phyloP scores from a whole-genome alignment of 2,797 vertebrate species.

The Darevskia nairensis region DNA sequence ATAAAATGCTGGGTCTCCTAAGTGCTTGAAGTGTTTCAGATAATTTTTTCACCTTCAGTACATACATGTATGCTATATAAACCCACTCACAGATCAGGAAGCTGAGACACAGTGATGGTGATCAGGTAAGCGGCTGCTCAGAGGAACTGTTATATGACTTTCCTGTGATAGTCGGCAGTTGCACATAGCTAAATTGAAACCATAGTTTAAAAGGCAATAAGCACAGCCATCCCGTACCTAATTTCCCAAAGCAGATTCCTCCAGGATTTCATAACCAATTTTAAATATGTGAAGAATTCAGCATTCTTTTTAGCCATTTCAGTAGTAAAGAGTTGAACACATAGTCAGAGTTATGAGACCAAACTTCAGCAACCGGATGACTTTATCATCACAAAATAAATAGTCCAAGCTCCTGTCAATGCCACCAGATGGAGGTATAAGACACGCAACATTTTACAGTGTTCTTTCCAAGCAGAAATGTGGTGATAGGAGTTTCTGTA shows the following conservation, averaged over 20 bases:
- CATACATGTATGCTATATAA: not conserved
- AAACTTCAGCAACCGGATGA: not conserved
- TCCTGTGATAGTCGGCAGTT: not conserved
- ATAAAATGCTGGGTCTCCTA: no score
- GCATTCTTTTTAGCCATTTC: not conserved
- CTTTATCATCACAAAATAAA: not conserved
- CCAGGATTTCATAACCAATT: not conserved
- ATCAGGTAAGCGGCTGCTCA: not conserved
- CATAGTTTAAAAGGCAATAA: not conserved
- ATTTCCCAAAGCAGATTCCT: not conserved
- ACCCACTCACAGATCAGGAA: no score
- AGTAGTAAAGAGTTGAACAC: not conserved
- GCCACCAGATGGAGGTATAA: slow-evolving; percentile 10
- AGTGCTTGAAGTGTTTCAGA: no score
- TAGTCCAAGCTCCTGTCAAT: not conserved
- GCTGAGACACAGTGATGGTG: no score
- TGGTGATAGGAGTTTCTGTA: not conserved
- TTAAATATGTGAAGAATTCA: not conserved
- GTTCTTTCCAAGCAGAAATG: not conserved
- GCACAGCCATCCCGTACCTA: not conserved
- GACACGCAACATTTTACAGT: not conserved
- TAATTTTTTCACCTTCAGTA: not conserved
- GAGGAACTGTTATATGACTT: not conserved
- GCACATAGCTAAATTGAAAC: not conserved
- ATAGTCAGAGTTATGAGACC: not conserved